A percentile compares a stretch with the other conserved stretches of the same genome.
Conservation (phyloP, 2,888 invertebrate species). For the Stenurella melanura region DNA sequence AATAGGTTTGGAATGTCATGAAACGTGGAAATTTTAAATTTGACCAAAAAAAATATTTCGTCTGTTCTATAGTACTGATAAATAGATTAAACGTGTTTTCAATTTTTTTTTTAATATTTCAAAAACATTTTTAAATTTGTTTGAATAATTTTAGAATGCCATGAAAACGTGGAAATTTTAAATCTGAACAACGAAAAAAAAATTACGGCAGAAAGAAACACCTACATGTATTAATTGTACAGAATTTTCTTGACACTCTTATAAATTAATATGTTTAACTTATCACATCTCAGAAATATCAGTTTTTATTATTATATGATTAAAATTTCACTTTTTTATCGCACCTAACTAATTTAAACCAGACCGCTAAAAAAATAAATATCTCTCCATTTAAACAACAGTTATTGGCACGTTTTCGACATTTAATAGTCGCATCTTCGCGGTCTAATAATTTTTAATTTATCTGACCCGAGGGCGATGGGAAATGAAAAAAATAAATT, state of each 20-base stretch:
- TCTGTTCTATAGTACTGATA: too few relatives aligned
- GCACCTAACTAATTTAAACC: not conserved
- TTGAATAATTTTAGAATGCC: too few relatives aligned
- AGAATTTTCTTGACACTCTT: not conserved
- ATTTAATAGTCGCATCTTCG: constrained; percentile 25
- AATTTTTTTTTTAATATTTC: too few relatives aligned
- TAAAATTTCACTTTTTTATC: constrained; percentile 22
- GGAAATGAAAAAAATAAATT: constrained; percentile 8
- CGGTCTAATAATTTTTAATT: constrained; percentile 42
- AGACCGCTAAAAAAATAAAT: constrained; percentile 14
- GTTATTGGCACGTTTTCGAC: constrained; percentile 30
- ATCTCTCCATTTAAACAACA: constrained; percentile 26
- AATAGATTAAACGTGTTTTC: too few relatives aligned
- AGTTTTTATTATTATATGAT: not conserved
- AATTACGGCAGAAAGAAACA: too few relatives aligned
- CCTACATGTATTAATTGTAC: too few relatives aligned
- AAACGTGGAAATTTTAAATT: too few relatives aligned
- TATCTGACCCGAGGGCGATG: constrained; percentile 16
- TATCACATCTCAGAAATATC: not conserved
- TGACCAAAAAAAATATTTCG: too few relatives aligned
- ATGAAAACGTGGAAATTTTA: too few relatives aligned
- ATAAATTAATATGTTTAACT: not conserved
- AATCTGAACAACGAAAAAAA: too few relatives aligned
- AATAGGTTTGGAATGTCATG: too few relatives aligned
- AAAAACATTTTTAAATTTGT: too few relatives aligned